Base-by-base conservation (phyloP, 2,888 invertebrate genomes). In the Drepana falcataria region DNA sequence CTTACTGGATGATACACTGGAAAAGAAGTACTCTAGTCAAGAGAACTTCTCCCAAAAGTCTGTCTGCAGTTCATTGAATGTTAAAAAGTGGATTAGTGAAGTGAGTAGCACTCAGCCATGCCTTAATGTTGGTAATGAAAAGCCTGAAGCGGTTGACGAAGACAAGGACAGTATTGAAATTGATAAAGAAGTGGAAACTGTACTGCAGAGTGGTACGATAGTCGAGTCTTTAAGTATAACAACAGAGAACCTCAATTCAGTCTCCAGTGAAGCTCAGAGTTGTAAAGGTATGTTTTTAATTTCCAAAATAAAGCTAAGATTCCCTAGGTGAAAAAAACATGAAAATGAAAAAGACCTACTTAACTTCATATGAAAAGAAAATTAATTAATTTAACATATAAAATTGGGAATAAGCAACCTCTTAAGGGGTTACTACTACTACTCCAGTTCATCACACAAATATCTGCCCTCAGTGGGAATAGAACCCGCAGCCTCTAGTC, bases 131-230 rank as follows among this genome's bases (percentile, higher is more conserved):
- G 49, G 56, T 4, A 73, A 68, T 58, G 88, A 88, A 1, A 89
- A 84, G 64, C 63, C 53, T 3, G 76, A 74, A 54, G 68, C 79
- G 53, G 49, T 57, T 40, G 80, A 84, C 2, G 81, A 86, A 34
- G 87, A 89, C 49, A 86, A 85, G 57, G 87, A 86, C 35, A 75
- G 80, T 44, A 73, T 87, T 53, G 91, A 91, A 61, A 91, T 91
- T 59, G 91, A 91, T 57, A 91, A 90, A 57, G 91, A 91, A 69
- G 88, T 91, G 0, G 91, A 91, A 64, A 89, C 84, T 0, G 91
- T 91, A 0, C 57, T 91, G 52, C 90, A 91, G 63, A 90, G 91
- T 61, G 91, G 91, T 21, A 89, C 90, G 2, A 86, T 87, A 53
- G 90, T 91, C 6, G 91, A 91, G 61, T 87, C 89, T 0, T 67